Evolutionary conservation across 2,888 invertebrate genomes (phyloP).

Genomic region (Ectobius pallidus): DNA sequence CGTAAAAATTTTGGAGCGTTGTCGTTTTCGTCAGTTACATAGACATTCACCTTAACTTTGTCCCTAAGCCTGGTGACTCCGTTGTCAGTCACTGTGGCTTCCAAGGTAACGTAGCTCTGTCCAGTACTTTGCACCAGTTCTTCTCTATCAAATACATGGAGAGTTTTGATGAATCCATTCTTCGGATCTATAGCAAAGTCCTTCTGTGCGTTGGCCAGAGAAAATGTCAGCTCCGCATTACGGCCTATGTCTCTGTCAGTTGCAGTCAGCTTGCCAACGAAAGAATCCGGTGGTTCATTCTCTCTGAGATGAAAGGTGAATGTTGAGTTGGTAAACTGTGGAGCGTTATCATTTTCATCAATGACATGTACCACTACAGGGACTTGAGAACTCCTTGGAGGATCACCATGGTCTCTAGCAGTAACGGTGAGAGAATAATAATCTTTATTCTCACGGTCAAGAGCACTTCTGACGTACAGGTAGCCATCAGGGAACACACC

Average conservation of each 20-base stretch:
- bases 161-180: slow-evolving; percentile 88
- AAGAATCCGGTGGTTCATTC: slow-evolving; percentile 86
- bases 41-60: slow-evolving; percentile 86
- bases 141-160: slow-evolving; percentile 89
- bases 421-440: slow-evolving; percentile 88
- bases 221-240: slow-evolving; percentile 89
- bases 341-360: slow-evolving; percentile 96
- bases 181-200: slow-evolving; percentile 88
- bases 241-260: slow-evolving; percentile 88
- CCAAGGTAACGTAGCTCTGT: slow-evolving; percentile 79
- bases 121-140: slow-evolving; percentile 77
- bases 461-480: slow-evolving; percentile 81
- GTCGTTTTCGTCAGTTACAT: slow-evolving; percentile 90
- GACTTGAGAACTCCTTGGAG: slow-evolving; percentile 80
- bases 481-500: slow-evolving; percentile 95
- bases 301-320: slow-evolving; percentile 90
- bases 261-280: slow-evolving; percentile 90
- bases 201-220: slow-evolving; percentile 72
- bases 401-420: slow-evolving; percentile 81
- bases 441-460: slow-evolving; percentile 90
- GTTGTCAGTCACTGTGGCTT: slow-evolving; percentile 87
- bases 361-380: slow-evolving; percentile 92
- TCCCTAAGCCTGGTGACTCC: slow-evolving; percentile 76
- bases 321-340: slow-evolving; percentile 87
- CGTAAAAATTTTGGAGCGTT: slow-evolving; percentile 85